Evolutionary conservation across 2,888 invertebrate genomes (phyloP).

Genomic region (Agrypnus murinus): DNA sequence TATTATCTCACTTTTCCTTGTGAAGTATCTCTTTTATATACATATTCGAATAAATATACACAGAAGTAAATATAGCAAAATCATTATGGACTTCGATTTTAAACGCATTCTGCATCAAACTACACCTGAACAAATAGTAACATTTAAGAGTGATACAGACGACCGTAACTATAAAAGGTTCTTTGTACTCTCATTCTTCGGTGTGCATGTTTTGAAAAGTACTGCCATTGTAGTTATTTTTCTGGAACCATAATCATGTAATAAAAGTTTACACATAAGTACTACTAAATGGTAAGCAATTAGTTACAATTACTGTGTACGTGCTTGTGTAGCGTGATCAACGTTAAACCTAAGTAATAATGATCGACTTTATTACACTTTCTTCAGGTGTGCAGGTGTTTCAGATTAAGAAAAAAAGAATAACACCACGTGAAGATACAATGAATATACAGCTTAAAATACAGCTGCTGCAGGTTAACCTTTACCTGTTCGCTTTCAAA

Average conservation of each 20-base stretch:
- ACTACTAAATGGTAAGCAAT: neutral
- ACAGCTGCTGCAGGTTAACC: conserved; percentile 9
- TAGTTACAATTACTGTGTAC: conserved; percentile 22
- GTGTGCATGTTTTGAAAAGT: too few species aligned
- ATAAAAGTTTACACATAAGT: conserved; percentile 2
- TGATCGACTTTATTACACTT: conserved; percentile 20
- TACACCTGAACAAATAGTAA: conserved; percentile 21
- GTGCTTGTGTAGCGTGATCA: conserved; percentile 11
- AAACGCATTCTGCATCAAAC: too few species aligned
- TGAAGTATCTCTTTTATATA: too few species aligned
- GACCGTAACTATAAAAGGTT: neutral
- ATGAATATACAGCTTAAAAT: neutral
- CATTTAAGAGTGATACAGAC: neutral
- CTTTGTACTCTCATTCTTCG: neutral
- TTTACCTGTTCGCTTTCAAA: neutral
- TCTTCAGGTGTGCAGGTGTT: conserved; percentile 19
- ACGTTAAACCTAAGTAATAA: conserved; percentile 15
- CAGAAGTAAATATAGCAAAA: too few species aligned
- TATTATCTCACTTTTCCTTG: too few species aligned
- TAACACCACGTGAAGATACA: conserved; percentile 16
- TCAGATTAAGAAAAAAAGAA: conserved; percentile 1
- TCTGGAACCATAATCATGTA: neutral
- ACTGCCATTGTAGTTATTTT: too few species aligned
- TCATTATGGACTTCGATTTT: too few species aligned
- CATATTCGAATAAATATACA: too few species aligned